Conservation (phyloP, 2,888 invertebrate species). For the Campoplex nolae region DNA sequence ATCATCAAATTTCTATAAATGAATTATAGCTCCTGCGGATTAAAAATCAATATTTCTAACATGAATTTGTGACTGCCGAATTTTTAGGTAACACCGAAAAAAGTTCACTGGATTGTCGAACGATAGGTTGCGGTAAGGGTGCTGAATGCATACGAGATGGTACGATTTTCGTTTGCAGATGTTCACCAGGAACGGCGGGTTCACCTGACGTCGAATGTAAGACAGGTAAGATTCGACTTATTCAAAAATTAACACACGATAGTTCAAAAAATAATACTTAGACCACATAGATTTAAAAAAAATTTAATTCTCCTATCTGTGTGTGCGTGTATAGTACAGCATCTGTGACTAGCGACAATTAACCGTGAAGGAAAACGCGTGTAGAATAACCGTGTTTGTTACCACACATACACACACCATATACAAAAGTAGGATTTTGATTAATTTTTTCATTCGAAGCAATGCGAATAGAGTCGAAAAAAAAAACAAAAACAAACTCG, state of each 20-base stretch:
- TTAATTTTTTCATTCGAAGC: conserved; percentile 48
- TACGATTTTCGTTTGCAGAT: conserved; percentile 93
- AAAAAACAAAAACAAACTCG: conserved; percentile 39
- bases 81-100: conserved; percentile 79
- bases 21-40: not conserved
- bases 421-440: conserved; percentile 76
- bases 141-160: conserved; percentile 95
- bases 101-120: conserved; percentile 90
- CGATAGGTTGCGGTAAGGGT: conserved; percentile 93
- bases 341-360: conserved; percentile 83
- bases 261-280: conserved; percentile 67
- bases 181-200: conserved; percentile 91
- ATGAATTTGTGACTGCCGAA: conserved; percentile 17
- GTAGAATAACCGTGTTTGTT: conserved; percentile 83
- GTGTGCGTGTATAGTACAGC: conserved; percentile 74
- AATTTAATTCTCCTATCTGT: conserved; percentile 73
- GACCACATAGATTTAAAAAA: conserved; percentile 36
- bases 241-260: conserved; percentile 78
- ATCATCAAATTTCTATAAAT: not conserved
- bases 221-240: conserved; percentile 85
- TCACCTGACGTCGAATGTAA: conserved; percentile 90
- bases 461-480: conserved; percentile 50
- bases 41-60: not conserved
- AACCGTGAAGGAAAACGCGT: conserved; percentile 77
- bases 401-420: conserved; percentile 56